A percentile compares a stretch with the other conserved stretches of the same genome.
phyloP scores from a whole-genome alignment of 2,888 invertebrate genomes.

The Ferrisia virgata region DNA sequence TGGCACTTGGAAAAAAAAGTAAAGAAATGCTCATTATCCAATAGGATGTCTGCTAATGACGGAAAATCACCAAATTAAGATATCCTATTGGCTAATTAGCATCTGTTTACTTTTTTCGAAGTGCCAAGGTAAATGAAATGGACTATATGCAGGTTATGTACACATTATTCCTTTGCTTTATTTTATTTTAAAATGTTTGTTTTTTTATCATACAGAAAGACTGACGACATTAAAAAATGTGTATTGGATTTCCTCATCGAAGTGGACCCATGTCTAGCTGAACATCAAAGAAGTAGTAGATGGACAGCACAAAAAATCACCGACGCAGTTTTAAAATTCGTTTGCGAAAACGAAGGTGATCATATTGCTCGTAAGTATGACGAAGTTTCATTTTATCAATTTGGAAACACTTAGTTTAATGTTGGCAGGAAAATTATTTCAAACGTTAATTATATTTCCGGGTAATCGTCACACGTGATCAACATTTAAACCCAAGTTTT shows the following conservation, averaged over 20 bases:
- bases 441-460: no score
- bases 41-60: no score
- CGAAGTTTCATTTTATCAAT: neutral
- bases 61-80: no score
- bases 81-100: no score
- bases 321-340: slow-evolving; percentile 67
- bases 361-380: slow-evolving; percentile 69
- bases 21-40: no score
- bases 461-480: no score
- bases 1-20: no score
- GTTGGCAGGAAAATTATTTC: neutral
- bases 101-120: no score
- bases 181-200: neutral
- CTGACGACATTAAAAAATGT: slow-evolving; percentile 62
- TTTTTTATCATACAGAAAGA: slow-evolving; percentile 53
- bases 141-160: no score
- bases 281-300: slow-evolving; percentile 62
- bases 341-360: slow-evolving; percentile 77
- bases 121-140: no score
- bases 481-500: no score
- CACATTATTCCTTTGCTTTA: no score
- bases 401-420: neutral
- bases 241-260: slow-evolving; percentile 60
- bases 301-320: slow-evolving; percentile 65
- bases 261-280: slow-evolving; percentile 63